Base-by-base conservation (phyloP, 2,888 invertebrate genomes). In the Lepidonotus clava region DNA sequence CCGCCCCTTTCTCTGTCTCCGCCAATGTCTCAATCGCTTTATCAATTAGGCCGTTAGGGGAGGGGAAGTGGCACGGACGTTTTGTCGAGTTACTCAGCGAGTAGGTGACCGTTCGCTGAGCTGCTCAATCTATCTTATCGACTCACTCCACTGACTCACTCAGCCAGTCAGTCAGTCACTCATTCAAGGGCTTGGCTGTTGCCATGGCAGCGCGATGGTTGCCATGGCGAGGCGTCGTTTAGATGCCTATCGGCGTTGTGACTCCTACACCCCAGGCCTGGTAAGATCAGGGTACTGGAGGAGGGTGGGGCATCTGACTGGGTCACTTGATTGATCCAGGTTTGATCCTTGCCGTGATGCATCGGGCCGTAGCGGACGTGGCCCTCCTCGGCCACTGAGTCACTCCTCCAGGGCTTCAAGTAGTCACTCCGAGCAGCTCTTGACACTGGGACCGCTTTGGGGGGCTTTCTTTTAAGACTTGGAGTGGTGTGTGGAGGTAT, bases 191-290 rank as follows among this genome's bases (percentile, higher is more conserved):
- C 28, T 61, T 28, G 21, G 61, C 28, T n/a, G 61, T 61, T 61
- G 61, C 61, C 61, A 61, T 61, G 61, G 61, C 28, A 61, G 61
- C 61, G 24, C 61, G 61, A 61, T 61, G 61, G 61, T 61, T 61
- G 61, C 61, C 61, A 61, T 61, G 61, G 61, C 61, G 61, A 61
- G 61, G 61, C 61, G 61, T 61, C 61, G 61, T 61, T 61, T 61
- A 61, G 61, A 61, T 61, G 61, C 28, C 28, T 61, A 61, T 61
- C 61, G 61, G 1, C 28, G 11, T 61, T 32, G 11, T 32, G 24
- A 61, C 61, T 1, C 11, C 61, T 28, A n/a, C 61, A 1, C 61
- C 61, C 61, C 56, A n/a, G 14, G 14, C 28, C 61, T 32, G n/a
- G 11, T 28, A 61, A 61, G 61, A 61, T 61, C 28, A 24, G 28